Conservation (phyloP, 2,113 vertebrate genomes). For the Daubentonia madagascariensis region DNA sequence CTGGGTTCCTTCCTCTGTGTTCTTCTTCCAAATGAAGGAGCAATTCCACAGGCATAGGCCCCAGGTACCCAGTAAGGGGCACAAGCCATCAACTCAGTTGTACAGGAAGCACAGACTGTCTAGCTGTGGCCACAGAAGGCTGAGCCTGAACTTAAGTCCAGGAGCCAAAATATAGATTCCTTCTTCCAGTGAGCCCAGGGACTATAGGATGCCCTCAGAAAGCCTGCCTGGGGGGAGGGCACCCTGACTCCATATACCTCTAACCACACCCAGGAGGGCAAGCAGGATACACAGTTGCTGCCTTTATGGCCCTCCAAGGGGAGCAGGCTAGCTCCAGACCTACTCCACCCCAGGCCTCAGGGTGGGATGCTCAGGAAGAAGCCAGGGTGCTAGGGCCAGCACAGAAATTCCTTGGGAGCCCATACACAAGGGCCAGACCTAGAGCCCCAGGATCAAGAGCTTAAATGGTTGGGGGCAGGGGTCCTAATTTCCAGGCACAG, state of each 20-base stretch:
- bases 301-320: constrained; percentile 62
- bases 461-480: neutral
- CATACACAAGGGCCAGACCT: neutral
- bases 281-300: constrained; percentile 16
- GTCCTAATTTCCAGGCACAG: neutral
- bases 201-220: neutral
- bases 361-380: neutral
- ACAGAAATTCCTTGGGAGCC: neutral
- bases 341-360: neutral
- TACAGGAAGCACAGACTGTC: neutral
- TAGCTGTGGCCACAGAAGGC: neutral
- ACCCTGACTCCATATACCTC: neutral
- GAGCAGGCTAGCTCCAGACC: neutral
- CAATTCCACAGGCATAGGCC: neutral
- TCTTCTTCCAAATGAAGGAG: neutral
- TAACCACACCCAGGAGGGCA: neutral
- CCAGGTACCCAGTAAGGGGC: neutral
- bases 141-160: neutral
- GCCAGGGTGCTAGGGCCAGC: neutral
- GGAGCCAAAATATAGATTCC: neutral
- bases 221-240: neutral
- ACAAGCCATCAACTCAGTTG: neutral
- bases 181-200: too few species aligned
- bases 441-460: neutral
- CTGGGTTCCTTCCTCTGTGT: neutral